Percentiles rank a stretch among this genome's conserved stretches.
phyloP scores from a whole-genome alignment of 2,888 invertebrate species.

The Brachypalpus laphriformis region DNA sequence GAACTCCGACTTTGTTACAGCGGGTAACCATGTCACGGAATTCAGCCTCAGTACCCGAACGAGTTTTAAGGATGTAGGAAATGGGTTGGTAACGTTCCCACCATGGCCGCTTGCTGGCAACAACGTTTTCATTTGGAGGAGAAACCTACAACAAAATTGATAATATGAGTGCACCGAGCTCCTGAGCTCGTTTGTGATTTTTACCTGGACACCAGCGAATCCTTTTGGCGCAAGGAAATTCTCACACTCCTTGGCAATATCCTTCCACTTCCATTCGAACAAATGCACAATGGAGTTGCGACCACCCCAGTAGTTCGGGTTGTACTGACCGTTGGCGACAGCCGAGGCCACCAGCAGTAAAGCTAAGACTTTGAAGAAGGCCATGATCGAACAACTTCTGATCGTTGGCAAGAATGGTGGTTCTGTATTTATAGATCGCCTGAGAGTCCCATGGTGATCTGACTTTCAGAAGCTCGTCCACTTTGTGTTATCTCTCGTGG shows the following conservation, averaged over 20 bases:
- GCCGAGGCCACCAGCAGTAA: constrained; percentile 23
- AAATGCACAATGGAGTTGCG: constrained; percentile 89
- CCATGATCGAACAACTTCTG: constrained; percentile 41
- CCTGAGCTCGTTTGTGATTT: not conserved
- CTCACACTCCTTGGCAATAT: constrained; percentile 92
- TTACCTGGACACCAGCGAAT: constrained; percentile 89
- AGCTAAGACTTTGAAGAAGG: constrained; percentile 34
- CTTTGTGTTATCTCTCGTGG: not conserved
- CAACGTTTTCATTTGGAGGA: constrained; percentile 88
- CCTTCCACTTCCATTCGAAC: constrained; percentile 93
- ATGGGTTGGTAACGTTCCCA: constrained; percentile 94
- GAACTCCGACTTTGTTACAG: constrained; percentile 90
- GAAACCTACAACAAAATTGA: constrained; percentile 83
- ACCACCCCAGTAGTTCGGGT: constrained; percentile 82
- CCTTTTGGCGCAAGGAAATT: constrained; percentile 89
- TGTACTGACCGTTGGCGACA: constrained; percentile 76
- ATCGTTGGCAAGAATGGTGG: not conserved
- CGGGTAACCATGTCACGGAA: constrained; percentile 89
- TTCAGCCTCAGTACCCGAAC: constrained; percentile 89
- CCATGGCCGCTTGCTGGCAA: constrained; percentile 88
- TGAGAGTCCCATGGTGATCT: not conserved
- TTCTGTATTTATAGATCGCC: constrained; percentile 45
- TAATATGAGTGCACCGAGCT: not conserved
- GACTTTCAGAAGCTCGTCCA: not conserved
- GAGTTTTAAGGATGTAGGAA: constrained; percentile 88